phyloP scores from a whole-genome alignment of 2,113 vertebrate species.

The Meles meles region DNA sequence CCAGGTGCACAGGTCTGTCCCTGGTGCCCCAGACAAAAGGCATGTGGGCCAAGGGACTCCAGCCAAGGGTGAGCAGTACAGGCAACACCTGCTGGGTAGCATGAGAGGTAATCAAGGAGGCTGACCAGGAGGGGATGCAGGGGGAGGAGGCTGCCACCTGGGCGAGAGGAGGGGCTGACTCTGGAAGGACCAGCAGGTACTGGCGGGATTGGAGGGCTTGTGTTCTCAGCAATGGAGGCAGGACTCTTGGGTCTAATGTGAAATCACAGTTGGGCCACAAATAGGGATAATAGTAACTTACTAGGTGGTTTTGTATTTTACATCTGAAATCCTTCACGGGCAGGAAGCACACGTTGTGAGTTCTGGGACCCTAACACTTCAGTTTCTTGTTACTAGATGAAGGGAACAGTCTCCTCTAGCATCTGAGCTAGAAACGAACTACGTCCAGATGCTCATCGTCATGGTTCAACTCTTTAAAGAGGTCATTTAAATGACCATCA shows the following conservation, averaged over 20 bases:
- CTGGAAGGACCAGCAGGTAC: fast-evolving
- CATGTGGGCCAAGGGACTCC: background rate
- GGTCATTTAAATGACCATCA: background rate
- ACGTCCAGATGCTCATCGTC: too few species aligned
- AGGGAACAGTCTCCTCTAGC: background rate
- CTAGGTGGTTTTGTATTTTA: background rate
- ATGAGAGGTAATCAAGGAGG: background rate
- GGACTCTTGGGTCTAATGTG: background rate
- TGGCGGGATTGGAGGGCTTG: background rate
- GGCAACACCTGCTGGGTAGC: background rate
- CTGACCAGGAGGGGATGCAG: background rate
- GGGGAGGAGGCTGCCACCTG: too few species aligned
- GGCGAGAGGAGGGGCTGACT: fast-evolving
- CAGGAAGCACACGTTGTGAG: background rate
- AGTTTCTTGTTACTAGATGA: too few species aligned
- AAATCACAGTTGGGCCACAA: background rate
- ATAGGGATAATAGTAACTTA: background rate
- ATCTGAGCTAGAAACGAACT: background rate
- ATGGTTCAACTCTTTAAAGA: background rate
- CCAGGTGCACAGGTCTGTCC: background rate
- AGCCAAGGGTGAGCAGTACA: too few species aligned
- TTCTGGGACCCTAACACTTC: background rate
- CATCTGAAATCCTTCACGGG: background rate
- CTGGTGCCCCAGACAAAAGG: fast-evolving
- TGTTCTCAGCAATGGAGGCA: background rate